These are phyloP conservation scores for Silurus lanzhouensis DNA, from an alignment of 2,797 vertebrate species.

Conservation along the genomic window DNA sequence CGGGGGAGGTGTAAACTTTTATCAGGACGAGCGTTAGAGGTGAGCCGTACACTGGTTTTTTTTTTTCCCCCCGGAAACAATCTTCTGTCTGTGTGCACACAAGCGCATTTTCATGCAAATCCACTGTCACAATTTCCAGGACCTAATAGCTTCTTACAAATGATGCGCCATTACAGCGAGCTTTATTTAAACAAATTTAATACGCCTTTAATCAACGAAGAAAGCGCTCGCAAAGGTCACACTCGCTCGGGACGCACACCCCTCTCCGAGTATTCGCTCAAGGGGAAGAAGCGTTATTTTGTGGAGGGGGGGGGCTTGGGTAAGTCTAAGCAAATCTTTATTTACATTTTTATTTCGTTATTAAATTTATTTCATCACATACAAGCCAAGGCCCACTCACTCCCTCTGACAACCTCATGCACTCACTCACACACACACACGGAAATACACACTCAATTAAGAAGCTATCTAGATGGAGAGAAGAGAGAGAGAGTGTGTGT, in stretches of 20 bases:
- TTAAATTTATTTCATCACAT: constrained; percentile 92
- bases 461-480: constrained; percentile 84
- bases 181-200: constrained; percentile 99
- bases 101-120: constrained; percentile 98
- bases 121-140: constrained; percentile 83
- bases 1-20: constrained; percentile 73
- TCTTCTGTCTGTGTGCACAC: constrained; percentile 76
- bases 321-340: constrained; percentile 99
- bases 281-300: constrained; percentile 93
- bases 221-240: constrained; percentile 99
- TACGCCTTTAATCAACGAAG: constrained; percentile 99
- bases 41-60: constrained; percentile 81
- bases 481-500: constrained; percentile 51
- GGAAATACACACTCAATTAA: constrained; percentile 73
- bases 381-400: constrained; percentile 51
- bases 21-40: constrained; percentile 81
- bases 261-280: constrained; percentile 92
- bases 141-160: constrained; percentile 99
- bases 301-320: constrained; percentile 78
- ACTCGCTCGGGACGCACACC: constrained; percentile 85
- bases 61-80: constrained; percentile 74
- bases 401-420: constrained; percentile 70
- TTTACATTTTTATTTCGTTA: constrained; percentile 99
- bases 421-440: constrained; percentile 6
- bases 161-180: constrained; percentile 99